Evolutionary conservation across 2,113 vertebrate genomes (phyloP), one percentile per base, ranked within the genome.

Genomic region (Boleophthalmus pectinirostris): DNA sequence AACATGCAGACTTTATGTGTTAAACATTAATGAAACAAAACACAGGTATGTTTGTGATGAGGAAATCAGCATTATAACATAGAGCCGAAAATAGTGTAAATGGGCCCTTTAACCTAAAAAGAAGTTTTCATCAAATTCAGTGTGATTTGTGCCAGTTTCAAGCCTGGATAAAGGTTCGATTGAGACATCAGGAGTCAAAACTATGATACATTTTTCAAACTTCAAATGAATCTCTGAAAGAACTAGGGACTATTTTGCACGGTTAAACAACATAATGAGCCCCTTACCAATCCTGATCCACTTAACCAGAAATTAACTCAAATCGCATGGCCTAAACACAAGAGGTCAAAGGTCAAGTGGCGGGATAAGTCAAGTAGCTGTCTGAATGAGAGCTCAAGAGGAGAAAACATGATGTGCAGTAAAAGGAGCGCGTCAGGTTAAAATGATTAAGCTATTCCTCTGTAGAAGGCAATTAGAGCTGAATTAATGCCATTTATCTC

Each of bases 401-500:
- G 43, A 75, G 84, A 54, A 72, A 73, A 15, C 73, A 78, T 82
- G 71, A 24, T 21, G 43, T 25, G n/a, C 10, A 21, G 33, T 33
- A 60, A 70, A 47, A 77, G 65, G 25, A 74, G 72, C 29, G 61
- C 33, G 16, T 33, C 68, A 65, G 76, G 80, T 85, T 90, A 70
- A 83, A 86, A 82, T 78, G 73, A 87, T 88, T 72, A 78, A 85
- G 54, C 66, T 81, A 24, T 82, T 84, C 85, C 71, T 72, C 66
- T 79, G 78, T 56, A 69, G 70, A 82, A 79, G 69, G 77, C 87
- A 88, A 88, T 87, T 87, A 88, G 79, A 81, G 61, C 81, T 78
- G 81, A 84, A 85, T 90, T 89, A 81, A 80, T 85, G 66, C 25
- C 69, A 85, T 92, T 87, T 78, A 87, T 89, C 87, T 89, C 75